Evolutionary conservation across 2,888 invertebrate genomes (phyloP).

Genomic region (Trachelus stipa): DNA sequence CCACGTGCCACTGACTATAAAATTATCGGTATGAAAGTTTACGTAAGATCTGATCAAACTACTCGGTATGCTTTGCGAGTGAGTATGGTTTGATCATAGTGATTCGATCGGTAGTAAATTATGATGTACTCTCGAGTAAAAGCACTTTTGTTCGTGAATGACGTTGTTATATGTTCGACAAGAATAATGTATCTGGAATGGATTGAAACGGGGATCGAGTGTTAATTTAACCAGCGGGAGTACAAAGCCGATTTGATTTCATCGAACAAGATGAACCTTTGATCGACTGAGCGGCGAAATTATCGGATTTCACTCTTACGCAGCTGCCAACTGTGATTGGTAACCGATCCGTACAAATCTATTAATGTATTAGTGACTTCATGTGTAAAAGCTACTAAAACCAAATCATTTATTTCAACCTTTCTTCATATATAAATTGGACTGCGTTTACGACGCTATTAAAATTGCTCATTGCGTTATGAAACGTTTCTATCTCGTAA

Average conservation of each 20-base stretch:
- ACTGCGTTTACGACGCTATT: neutral
- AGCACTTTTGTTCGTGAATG: neutral
- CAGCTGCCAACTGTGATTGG: neutral
- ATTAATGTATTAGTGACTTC: neutral
- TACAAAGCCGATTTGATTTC: neutral
- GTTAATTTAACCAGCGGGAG: neutral
- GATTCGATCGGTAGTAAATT: neutral
- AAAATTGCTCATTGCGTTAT: neutral
- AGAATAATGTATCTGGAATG: neutral
- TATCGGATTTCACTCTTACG: neutral
- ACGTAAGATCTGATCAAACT: neutral
- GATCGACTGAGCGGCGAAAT: neutral
- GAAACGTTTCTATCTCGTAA: neutral
- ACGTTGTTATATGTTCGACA: neutral
- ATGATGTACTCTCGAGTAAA: neutral
- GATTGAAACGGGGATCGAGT: neutral
- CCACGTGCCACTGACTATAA: neutral
- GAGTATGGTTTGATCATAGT: neutral
- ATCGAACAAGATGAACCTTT: neutral
- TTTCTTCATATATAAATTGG: neutral
- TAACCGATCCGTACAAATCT: neutral
- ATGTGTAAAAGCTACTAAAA: neutral
- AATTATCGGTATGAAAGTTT: neutral
- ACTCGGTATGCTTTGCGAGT: neutral
- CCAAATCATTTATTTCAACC: neutral